These are phyloP conservation scores for Allacma fusca DNA, from an alignment of 2,888 invertebrate species.

Conservation along the genomic window DNA sequence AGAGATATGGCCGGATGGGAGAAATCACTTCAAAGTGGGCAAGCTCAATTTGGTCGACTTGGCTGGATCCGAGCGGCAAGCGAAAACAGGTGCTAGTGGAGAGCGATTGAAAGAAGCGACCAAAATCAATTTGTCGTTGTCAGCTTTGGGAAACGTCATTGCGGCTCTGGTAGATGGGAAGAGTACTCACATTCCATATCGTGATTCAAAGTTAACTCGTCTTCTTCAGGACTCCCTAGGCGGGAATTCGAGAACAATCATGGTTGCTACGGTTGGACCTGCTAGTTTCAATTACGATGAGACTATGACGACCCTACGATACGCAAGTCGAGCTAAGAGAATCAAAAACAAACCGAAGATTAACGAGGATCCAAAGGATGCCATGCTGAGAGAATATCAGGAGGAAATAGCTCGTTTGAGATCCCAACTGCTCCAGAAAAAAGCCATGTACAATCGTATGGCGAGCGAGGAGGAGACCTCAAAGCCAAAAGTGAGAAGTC, in stretches of 20 bases:
- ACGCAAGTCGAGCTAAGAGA: slow-evolving; percentile 96
- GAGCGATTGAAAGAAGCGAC: slow-evolving; percentile 94
- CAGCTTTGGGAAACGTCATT: slow-evolving; percentile 98
- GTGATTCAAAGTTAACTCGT: slow-evolving; percentile 96
- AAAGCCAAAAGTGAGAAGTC: slow-evolving; percentile 21
- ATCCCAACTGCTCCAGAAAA: slow-evolving; percentile 52
- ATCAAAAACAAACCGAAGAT: slow-evolving; percentile 98
- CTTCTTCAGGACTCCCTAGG: slow-evolving; percentile 96
- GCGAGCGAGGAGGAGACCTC: slow-evolving; percentile 25
- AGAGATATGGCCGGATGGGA: slow-evolving; percentile 72
- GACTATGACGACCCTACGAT: slow-evolving; percentile 92
- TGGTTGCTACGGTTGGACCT: slow-evolving; percentile 99
- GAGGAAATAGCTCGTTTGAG: slow-evolving; percentile 84
- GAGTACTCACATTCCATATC: slow-evolving; percentile 94
- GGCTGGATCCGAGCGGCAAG: slow-evolving; percentile 85
- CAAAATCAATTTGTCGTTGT: slow-evolving; percentile 95
- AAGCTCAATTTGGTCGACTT: slow-evolving; percentile 97
- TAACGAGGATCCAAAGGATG: slow-evolving; percentile 99
- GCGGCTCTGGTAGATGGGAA: slow-evolving; percentile 89
- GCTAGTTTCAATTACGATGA: slow-evolving; percentile 98
- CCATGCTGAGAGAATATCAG: slow-evolving; percentile 92
- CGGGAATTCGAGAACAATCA: slow-evolving; percentile 98
- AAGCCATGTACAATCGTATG: slow-evolving; percentile 40
- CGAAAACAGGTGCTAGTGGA: slow-evolving; percentile 92
- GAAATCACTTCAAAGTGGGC: slow-evolving; percentile 78